A percentile compares a stretch with the other conserved stretches of the same genome.
Evolutionary conservation across 2,797 vertebrate genomes (phyloP).

Genomic region (Kryptopterus vitreolus): DNA sequence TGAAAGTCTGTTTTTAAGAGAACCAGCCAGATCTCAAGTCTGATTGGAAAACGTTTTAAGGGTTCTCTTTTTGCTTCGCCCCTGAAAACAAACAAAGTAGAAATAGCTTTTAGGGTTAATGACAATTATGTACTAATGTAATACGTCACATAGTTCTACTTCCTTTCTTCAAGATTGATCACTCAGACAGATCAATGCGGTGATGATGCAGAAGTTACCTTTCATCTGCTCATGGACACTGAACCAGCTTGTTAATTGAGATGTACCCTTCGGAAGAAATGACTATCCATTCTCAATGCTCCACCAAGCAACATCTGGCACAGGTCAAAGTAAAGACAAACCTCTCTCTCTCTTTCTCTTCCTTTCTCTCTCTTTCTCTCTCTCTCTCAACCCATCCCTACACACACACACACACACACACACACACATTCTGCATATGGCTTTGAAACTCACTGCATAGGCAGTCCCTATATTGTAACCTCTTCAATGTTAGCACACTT

Average conservation of each 20-base stretch:
- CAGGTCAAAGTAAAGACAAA: slow-evolving; percentile 73
- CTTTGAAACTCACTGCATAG: slow-evolving; percentile 24
- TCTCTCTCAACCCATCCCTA: slow-evolving; percentile 44
- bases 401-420: slow-evolving; percentile 49
- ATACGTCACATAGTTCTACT: slow-evolving; percentile 62
- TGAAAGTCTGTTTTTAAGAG: background rate
- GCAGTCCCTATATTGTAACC: slow-evolving; percentile 61
- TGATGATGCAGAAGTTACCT: slow-evolving; percentile 59
- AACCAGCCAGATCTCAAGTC: background rate
- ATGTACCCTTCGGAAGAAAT: slow-evolving; percentile 70
- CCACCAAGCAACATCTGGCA: slow-evolving; percentile 75
- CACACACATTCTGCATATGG: slow-evolving; percentile 50
- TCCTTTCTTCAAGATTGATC: slow-evolving; percentile 58
- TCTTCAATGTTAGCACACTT: slow-evolving; percentile 66
- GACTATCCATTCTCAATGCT: slow-evolving; percentile 70
- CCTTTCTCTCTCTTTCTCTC: slow-evolving; percentile 44
- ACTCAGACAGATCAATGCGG: slow-evolving; percentile 61
- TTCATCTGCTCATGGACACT: slow-evolving; percentile 63
- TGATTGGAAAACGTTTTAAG: background rate
- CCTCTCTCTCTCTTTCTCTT: slow-evolving; percentile 19
- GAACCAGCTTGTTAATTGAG: slow-evolving; percentile 70
- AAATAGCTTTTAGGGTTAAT: slow-evolving; percentile 67
- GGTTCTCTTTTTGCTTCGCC: background rate
- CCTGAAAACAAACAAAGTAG: slow-evolving; percentile 70
- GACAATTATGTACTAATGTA: slow-evolving; percentile 69